Base-by-base conservation (phyloP, 2,888 invertebrate genomes). In the Mycogona germanica region DNA sequence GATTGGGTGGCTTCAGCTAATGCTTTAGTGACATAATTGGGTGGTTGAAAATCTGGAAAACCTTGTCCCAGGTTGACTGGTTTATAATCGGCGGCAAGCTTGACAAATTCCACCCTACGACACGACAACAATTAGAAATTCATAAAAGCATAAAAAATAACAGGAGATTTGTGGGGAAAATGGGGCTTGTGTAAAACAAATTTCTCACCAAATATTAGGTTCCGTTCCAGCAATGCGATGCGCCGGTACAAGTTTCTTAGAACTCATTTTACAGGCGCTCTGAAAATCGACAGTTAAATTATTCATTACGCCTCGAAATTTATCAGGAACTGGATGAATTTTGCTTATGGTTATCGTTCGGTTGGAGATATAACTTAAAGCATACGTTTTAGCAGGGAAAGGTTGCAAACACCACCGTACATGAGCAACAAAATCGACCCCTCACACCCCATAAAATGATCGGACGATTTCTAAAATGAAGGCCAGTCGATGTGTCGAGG, bases 61-160 rank as follows among this genome's bases (percentile, higher is more conserved):
- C 96, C 96, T 75, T 92, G 93, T 0, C 96, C 96, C 23, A 97
- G 76, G 71, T 96, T 95, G 32, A 93, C 71, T 0, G 95, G 91
- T 63, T 92, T 87, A 66, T 87, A 77, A 59, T 93, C 80, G 45
- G 79, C 68, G 1, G 87, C 86, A 51, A 96, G 68, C 59, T 82
- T 79, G 56, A 84, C 87, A 67, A 92, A 93, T 69, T 95, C 93
- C 47, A 89, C 87, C 95, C 93, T 92, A 35, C 17, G 21, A 21
- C 32, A 37, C 28, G 1, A 23, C 3, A 6, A 2, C n/a, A 5
- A 14, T 14, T n/a, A 14, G 14, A 21, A 21, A n/a, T 14, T 35
- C 14, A 35, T 12, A 9, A 23, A 2, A 45, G 3, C 21, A 40
- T 23, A 23, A 40, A 40, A n/a, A 7, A 26, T n/a, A 19, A 28